These are phyloP conservation scores for Puffinus mauretanicus DNA, from an alignment of 2,113 vertebrate genomes.

Conservation along the genomic window DNA sequence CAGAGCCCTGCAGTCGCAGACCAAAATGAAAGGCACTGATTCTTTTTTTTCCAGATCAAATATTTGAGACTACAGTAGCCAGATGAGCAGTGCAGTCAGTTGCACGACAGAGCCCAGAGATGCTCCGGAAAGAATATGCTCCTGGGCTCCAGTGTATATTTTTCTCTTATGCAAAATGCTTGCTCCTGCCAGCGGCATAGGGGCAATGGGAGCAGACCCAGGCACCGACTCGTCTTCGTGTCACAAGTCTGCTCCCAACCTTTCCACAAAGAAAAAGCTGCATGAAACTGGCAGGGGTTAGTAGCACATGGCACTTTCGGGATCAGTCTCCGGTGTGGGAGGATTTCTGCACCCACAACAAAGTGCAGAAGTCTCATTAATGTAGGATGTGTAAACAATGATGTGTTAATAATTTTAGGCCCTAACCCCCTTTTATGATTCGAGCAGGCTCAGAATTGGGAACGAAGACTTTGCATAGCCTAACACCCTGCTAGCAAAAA, in stretches of 20 bases:
- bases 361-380: slow-evolving; percentile 5
- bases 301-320: neutral
- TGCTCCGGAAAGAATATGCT: neutral
- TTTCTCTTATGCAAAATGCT: neutral
- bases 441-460: neutral
- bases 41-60: neutral
- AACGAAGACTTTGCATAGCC: neutral
- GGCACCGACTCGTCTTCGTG: rapidly evolving
- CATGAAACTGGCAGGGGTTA: neutral
- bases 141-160: neutral
- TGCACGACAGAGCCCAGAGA: neutral
- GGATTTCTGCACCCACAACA: slow-evolving; percentile 33
- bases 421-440: neutral
- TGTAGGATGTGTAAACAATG: slow-evolving; percentile 8
- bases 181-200: neutral
- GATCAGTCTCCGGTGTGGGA: neutral
- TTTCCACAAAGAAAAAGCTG: neutral
- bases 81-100: neutral
- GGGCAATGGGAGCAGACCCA: neutral
- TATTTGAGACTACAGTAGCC: neutral
- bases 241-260: neutral
- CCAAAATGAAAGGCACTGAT: neutral
- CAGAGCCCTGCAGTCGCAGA: neutral
- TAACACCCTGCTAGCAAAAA: neutral
- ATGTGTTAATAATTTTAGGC: slow-evolving; percentile 6